A percentile compares a stretch with the other conserved stretches of the same genome.
phyloP scores from a whole-genome alignment of 2,888 invertebrate species.

The Platycheirus albimanus region DNA sequence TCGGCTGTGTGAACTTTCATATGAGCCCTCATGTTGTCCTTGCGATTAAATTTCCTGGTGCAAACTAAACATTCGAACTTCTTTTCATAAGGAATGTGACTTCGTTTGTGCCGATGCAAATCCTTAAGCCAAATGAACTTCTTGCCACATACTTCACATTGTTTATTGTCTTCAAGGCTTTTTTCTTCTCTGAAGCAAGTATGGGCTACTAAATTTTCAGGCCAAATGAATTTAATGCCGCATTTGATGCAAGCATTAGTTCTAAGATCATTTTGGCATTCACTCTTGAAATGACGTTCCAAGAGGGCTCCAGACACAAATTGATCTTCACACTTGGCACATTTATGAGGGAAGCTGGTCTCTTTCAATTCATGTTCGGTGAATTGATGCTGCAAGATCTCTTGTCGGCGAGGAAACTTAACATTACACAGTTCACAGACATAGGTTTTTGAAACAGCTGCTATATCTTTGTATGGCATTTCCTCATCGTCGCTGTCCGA shows the following conservation, averaged over 20 bases:
- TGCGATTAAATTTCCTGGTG: slow-evolving; percentile 85
- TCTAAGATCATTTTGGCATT: slow-evolving; percentile 78
- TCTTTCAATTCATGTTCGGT: slow-evolving; percentile 78
- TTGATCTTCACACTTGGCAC: slow-evolving; percentile 83
- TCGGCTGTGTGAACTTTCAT: slow-evolving; percentile 83
- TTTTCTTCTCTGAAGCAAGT: slow-evolving; percentile 48
- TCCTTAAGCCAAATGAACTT: slow-evolving; percentile 87
- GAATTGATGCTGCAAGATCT: slow-evolving; percentile 78
- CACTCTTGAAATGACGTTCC: slow-evolving; percentile 83
- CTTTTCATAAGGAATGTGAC: slow-evolving; percentile 85
- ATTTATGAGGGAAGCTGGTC: slow-evolving; percentile 83
- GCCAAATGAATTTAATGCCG: slow-evolving; percentile 79
- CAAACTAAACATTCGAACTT: slow-evolving; percentile 85
- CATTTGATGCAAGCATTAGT: slow-evolving; percentile 78
- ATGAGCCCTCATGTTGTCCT: slow-evolving; percentile 85
- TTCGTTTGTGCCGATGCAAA: slow-evolving; percentile 86
- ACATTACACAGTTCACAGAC: slow-evolving; percentile 78
- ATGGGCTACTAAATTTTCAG: slow-evolving; percentile 78
- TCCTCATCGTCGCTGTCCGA: slow-evolving; percentile 79
- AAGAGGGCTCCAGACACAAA: slow-evolving; percentile 84
- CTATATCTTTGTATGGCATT: slow-evolving; percentile 33
- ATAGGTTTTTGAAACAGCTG: slow-evolving; percentile 61
- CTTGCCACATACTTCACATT: slow-evolving; percentile 86
- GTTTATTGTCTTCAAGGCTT: slow-evolving; percentile 73
- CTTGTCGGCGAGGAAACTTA: slow-evolving; percentile 74